Conservation (phyloP, 2,888 invertebrate species). For the Oligia fasciuncula region DNA sequence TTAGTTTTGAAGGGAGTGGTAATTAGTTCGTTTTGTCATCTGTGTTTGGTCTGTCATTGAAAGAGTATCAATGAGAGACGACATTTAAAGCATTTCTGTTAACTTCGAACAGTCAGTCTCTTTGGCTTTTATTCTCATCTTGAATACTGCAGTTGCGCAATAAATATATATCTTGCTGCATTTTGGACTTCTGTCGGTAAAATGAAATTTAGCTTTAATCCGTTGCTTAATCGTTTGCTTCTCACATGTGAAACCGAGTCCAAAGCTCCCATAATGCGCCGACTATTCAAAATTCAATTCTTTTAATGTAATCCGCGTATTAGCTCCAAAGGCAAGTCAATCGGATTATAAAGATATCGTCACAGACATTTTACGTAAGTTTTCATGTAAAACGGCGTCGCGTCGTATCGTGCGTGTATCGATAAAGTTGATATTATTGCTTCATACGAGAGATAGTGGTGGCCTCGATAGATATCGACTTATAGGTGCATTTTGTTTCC, state of each 20-base stretch:
- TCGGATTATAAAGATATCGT: conserved; percentile 54
- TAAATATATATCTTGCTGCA: neutral
- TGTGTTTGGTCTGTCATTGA: neutral
- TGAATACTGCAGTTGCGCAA: neutral
- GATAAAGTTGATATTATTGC: conserved; percentile 80
- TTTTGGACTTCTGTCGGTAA: conserved; percentile 17
- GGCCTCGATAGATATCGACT: conserved; percentile 79
- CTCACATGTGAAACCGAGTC: conserved; percentile 37
- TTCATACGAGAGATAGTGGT: conserved; percentile 77
- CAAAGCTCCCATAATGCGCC: conserved; percentile 18
- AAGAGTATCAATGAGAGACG: neutral
- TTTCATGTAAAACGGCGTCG: conserved; percentile 54
- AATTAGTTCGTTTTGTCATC: neutral
- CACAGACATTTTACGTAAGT: conserved; percentile 68
- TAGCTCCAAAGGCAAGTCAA: conserved; percentile 30
- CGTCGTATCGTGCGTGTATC: conserved; percentile 65
- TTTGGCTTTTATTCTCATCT: neutral
- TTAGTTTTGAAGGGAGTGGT: conserved; percentile 1
- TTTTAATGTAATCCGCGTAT: conserved; percentile 46
- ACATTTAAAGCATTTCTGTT: neutral
- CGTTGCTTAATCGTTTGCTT: conserved; percentile 16
- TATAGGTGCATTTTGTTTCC: conserved; percentile 65
- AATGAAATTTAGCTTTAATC: conserved; percentile 38
- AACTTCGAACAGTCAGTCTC: neutral
- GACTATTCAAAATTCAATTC: conserved; percentile 38